phyloP scores from a whole-genome alignment of 2,888 invertebrate genomes.

The Eupsilia transversa region DNA sequence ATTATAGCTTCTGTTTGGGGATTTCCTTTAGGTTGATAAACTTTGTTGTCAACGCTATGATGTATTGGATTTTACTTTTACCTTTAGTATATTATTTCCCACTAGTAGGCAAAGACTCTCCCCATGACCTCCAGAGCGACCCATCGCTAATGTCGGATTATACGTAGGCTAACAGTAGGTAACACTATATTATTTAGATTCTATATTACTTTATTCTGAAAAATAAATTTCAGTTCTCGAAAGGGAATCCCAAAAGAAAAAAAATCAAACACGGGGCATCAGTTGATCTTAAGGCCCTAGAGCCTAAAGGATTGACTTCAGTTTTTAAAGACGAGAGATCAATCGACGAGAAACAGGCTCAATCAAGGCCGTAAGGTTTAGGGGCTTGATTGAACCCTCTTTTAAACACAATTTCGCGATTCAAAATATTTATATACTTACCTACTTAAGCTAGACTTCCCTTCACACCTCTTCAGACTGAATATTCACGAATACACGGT shows the following conservation, averaged over 20 bases:
- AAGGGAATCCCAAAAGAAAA: background rate
- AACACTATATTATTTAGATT: background rate
- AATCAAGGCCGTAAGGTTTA: too few relatives aligned
- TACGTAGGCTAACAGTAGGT: background rate
- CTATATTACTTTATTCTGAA: background rate
- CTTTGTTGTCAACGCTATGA: background rate
- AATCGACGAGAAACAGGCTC: too few relatives aligned
- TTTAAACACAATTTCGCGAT: conserved; percentile 13
- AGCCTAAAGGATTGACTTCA: background rate
- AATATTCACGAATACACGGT: conserved; percentile 26
- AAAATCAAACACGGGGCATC: background rate
- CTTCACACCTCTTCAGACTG: background rate
- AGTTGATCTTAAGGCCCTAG: background rate
- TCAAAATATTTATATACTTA: background rate
- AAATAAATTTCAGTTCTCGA: too few relatives aligned
- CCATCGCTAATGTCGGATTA: background rate
- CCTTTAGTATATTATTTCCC: background rate
- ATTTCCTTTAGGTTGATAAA: background rate
- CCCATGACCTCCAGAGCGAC: background rate
- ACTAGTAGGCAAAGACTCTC: background rate
- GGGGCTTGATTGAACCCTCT: background rate
- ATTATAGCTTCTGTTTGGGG: conserved; percentile 22
- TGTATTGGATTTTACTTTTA: background rate
- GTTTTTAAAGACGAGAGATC: background rate
- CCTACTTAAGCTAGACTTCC: background rate